These are phyloP conservation scores for Catonia carolina DNA, from an alignment of 2,888 invertebrate genomes.

Conservation along the genomic window DNA sequence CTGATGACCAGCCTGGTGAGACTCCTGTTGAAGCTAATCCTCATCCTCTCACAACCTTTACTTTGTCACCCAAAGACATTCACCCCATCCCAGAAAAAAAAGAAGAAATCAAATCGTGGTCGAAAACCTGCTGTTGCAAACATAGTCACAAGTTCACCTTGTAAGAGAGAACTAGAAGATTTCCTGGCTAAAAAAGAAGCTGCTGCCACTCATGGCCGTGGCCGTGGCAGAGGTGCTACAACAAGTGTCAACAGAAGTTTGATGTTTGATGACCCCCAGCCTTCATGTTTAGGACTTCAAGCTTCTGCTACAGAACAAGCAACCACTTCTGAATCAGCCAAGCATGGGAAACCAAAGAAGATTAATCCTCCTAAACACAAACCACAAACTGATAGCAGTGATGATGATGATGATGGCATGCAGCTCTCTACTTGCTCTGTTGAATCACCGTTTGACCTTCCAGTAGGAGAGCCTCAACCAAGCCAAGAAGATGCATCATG, in stretches of 20 bases:
- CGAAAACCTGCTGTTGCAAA: not conserved
- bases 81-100: conserved; percentile 6
- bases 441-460: not conserved
- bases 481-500: conserved; percentile 1
- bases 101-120: not conserved
- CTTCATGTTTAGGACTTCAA: not conserved
- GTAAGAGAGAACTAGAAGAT: not conserved
- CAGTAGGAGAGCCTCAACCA: not conserved
- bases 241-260: not conserved
- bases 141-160: not conserved
- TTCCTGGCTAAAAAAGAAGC: not conserved
- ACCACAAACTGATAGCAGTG: not conserved
- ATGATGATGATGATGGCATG: not conserved
- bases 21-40: conserved; percentile 6
- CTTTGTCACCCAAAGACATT: conserved; percentile 5
- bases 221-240: not conserved
- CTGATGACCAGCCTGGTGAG: no score
- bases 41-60: not conserved
- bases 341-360: no score
- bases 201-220: not conserved
- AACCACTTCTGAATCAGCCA: no score
- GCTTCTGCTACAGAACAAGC: not conserved
- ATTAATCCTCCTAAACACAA: not conserved
- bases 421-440: not conserved
- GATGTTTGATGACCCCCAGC: not conserved